phyloP scores from a whole-genome alignment of 2,113 vertebrate species.

The Paramisgurnus dabryanus region DNA sequence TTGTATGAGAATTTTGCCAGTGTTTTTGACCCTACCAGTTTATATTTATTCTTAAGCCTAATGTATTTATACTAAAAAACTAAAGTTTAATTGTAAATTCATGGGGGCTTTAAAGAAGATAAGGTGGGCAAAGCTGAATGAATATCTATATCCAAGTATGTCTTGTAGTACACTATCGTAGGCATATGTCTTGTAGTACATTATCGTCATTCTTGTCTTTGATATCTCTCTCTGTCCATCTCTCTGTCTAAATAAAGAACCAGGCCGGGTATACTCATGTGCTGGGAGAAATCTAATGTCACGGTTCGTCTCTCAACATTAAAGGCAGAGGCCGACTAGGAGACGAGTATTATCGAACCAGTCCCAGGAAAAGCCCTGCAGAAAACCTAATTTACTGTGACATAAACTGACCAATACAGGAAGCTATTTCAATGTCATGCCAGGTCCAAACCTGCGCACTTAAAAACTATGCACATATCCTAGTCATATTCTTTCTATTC shows the following conservation, averaged over 20 bases:
- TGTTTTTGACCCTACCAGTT: too few relatives aligned
- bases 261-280: not conserved
- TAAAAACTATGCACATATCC: not conserved
- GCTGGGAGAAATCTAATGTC: not conserved
- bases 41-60: too few relatives aligned
- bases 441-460: not conserved
- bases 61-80: too few relatives aligned
- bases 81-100: too few relatives aligned
- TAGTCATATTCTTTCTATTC: not conserved
- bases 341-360: constrained; percentile 16
- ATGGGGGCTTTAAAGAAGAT: too few relatives aligned
- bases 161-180: too few relatives aligned
- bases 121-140: too few relatives aligned
- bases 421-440: not conserved
- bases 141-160: not conserved
- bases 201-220: not conserved
- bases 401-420: constrained; percentile 4
- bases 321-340: not conserved
- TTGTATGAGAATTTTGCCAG: too few relatives aligned
- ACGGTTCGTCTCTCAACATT: not conserved
- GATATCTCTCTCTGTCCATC: not conserved
- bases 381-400: not conserved
- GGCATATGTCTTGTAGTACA: too few relatives aligned
- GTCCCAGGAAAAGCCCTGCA: not conserved
- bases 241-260: not conserved